Base-by-base conservation (phyloP, 2,113 vertebrate genomes). In the Illadopsis cleaveri region DNA sequence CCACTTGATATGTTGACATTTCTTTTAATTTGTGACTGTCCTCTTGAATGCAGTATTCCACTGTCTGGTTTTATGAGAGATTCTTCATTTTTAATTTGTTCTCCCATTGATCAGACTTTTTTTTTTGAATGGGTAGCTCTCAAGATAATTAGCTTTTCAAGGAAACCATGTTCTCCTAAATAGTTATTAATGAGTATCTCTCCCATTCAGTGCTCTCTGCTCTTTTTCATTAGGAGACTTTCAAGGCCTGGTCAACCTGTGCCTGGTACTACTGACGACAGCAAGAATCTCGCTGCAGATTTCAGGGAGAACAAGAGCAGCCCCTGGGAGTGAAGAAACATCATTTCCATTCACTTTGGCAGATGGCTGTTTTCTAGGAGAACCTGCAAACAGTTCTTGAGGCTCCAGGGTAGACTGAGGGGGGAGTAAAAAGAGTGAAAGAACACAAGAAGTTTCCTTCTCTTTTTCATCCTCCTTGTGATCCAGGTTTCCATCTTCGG, bases 1-100 rank as follows among this genome's bases (percentile, higher is more conserved):
- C 82, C 76, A 72, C 88, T 93, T 81, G 54, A 86, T 60, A 86
- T 89, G 79, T 93, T 96, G 94, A 96, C 92, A 84, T 96, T 93
- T 78, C 86, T 94, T 88, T 78, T 86, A 93, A 96, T 90, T 83
- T 94, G 76, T 83, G 76, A 19, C 80, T 81, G 76, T 90, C 88
- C 79, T 83, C 82, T 89, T 88, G 72, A 95, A 93, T 73, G 58
- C 47, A 51, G 62, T 70, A 47, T 75, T 92, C 64, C 64, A 47
- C 66, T 93, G 42, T 66, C 78, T 85, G 71, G 9, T 93, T 86
- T 90, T 89, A 58, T 80, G 79, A 86, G 86, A 90, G 75, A 68
- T 22, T 75, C 51, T 93, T 88, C 5, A 83, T 56, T 93, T 93
- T 82, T 82, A 86, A 92, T 93, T 92, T 90, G 69, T 81, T 89